phyloP scores from a whole-genome alignment of 2,888 invertebrate genomes.

The Polydrusus cervinus region DNA sequence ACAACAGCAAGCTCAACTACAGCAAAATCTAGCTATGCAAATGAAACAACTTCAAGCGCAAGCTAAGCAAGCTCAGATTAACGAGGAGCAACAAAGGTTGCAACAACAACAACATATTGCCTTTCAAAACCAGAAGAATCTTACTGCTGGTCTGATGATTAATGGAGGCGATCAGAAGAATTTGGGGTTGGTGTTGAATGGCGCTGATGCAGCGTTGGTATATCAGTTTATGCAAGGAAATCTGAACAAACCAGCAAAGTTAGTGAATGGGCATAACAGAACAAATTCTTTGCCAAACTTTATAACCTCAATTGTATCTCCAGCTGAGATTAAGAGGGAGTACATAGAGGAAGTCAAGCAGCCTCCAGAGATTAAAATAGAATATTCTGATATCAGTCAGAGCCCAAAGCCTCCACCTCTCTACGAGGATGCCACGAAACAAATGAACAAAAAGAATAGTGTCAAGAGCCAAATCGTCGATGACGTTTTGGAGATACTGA shows the following conservation, averaged over 20 bases:
- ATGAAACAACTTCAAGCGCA: conserved; percentile 79
- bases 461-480: conserved; percentile 88
- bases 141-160: conserved; percentile 70
- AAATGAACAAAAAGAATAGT: conserved; percentile 67
- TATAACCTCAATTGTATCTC: conserved; percentile 62
- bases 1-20: conserved; percentile 75
- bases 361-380: conserved; percentile 62
- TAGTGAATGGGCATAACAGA: conserved; percentile 73
- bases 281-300: conserved; percentile 76
- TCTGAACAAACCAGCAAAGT: conserved; percentile 67
- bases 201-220: conserved; percentile 74
- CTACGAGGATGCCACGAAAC: conserved; percentile 85
- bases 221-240: conserved; percentile 71
- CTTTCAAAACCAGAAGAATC: conserved; percentile 71
- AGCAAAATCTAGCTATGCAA: conserved; percentile 74
- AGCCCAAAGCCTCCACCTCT: conserved; percentile 77
- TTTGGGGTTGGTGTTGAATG: conserved; percentile 78
- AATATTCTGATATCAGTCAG: conserved; percentile 69
- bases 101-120: conserved; percentile 73
- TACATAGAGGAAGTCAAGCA: conserved; percentile 56
- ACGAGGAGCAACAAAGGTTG: conserved; percentile 71
- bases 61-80: conserved; percentile 70
- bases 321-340: conserved; percentile 63
- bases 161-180: conserved; percentile 73
- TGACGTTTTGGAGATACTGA: conserved; percentile 94